Conservation (phyloP, 2,113 vertebrate genomes). For the Pelodiscus sinensis region DNA sequence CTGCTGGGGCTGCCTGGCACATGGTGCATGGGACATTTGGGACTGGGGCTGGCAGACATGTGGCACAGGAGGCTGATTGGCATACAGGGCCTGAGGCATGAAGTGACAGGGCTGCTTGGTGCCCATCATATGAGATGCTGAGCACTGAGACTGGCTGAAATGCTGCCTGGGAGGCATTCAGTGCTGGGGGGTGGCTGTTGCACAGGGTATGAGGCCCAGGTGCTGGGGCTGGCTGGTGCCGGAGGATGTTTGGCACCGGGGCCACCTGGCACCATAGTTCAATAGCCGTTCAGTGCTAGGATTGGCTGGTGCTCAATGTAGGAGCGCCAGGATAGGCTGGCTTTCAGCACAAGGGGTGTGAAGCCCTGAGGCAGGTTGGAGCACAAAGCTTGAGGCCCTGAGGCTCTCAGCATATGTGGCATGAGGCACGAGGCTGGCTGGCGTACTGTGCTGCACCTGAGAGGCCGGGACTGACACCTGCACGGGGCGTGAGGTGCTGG, state of each 20-base stretch:
- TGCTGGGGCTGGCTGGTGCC: not conserved
- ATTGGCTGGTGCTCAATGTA: not conserved
- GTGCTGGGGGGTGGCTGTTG: too few relatives aligned
- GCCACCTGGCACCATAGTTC: too few relatives aligned
- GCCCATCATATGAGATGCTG: not conserved
- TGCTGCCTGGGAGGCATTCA: not conserved
- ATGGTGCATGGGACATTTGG: not conserved
- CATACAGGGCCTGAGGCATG: not conserved
- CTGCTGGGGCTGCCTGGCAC: not conserved
- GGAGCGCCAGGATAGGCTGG: not conserved
- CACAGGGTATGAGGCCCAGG: too few relatives aligned
- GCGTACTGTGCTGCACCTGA: too few relatives aligned
- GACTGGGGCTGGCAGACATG: not conserved
- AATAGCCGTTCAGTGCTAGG: not conserved
- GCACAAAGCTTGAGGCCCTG: too few relatives aligned
- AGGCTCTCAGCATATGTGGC: too few relatives aligned
- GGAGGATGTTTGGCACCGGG: not conserved
- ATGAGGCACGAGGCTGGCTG: too few relatives aligned
- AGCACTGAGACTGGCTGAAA: not conserved
- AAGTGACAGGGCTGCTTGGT: not conserved
- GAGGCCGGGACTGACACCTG: too few relatives aligned
- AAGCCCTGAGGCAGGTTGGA: too few relatives aligned
- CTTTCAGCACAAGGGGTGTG: too few relatives aligned
- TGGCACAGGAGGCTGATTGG: not conserved
- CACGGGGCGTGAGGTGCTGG: too few relatives aligned